phyloP scores from a whole-genome alignment of 2,888 invertebrate species.

The Perizoma flavofasciatum region DNA sequence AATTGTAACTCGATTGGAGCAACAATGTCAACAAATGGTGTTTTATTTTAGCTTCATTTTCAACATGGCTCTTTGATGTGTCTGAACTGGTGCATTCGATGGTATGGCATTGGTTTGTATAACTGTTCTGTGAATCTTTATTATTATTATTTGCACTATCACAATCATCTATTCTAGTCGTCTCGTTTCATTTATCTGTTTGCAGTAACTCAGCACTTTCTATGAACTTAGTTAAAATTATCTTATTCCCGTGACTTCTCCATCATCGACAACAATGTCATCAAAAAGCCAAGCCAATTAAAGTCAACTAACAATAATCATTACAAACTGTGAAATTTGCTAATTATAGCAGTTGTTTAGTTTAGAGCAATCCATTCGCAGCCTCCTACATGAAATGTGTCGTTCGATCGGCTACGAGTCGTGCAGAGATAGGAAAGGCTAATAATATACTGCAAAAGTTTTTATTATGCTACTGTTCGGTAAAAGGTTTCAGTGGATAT shows the following conservation, averaged over 20 bases:
- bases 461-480: too few relatives aligned
- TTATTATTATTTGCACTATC: neutral
- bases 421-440: constrained; percentile 36
- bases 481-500: too few relatives aligned
- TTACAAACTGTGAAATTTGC: constrained; percentile 41
- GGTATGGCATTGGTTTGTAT: neutral
- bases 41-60: constrained; percentile 21
- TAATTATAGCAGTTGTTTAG: constrained; percentile 42
- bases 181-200: too few relatives aligned
- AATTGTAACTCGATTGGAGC: constrained; percentile 10
- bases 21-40: constrained; percentile 20
- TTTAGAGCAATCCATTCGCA: constrained; percentile 40
- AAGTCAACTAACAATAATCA: constrained; percentile 50
- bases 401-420: constrained; percentile 38
- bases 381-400: constrained; percentile 45
- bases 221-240: neutral
- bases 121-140: constrained; percentile 13
- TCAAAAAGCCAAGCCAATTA: constrained; percentile 46
- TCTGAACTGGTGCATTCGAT: constrained; percentile 2
- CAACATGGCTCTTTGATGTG: constrained; percentile 18
- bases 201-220: too few relatives aligned
- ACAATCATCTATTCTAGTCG: too few relatives aligned
- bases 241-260: constrained; percentile 7
- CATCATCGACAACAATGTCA: constrained; percentile 19
- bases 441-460: constrained; percentile 46